phyloP scores from a whole-genome alignment of 1,140 invertebrate genomes.

The Thaumetopoea pityocampa region DNA sequence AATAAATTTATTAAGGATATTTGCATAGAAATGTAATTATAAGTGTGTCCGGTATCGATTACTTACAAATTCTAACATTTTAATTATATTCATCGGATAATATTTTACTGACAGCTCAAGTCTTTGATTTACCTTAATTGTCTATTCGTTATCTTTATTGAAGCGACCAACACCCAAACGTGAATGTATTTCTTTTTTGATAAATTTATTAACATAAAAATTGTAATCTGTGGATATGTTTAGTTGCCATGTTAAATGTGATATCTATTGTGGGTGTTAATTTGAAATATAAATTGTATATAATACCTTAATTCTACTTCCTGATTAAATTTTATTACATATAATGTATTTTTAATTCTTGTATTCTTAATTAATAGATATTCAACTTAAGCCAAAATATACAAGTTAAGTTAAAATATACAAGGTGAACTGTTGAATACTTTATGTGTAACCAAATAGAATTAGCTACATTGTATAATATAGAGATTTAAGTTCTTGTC shows the following conservation, averaged over 20 bases:
- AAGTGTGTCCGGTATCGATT: constrained; percentile 26
- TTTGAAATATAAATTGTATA: too few relatives aligned
- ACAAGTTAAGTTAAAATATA: too few relatives aligned
- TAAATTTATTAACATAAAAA: constrained; percentile 12
- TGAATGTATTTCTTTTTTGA: constrained; percentile 6
- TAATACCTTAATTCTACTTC: too few relatives aligned
- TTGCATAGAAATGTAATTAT: constrained; percentile 64
- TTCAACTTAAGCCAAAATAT: too few relatives aligned
- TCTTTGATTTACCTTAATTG: constrained; percentile 29
- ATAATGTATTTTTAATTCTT: too few relatives aligned
- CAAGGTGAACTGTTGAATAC: too few relatives aligned
- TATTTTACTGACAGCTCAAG: constrained; percentile 18
- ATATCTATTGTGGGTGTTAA: constrained; percentile 3
- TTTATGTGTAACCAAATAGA: too few relatives aligned
- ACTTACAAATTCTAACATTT: constrained; percentile 24
- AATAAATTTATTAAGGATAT: constrained; percentile 31
- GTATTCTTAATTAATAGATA: too few relatives aligned
- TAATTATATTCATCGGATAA: constrained; percentile 12
- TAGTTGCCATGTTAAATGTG: too few relatives aligned
- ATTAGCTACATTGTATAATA: too few relatives aligned
- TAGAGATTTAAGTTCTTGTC: constrained; percentile 4
- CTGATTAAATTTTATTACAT: too few relatives aligned
- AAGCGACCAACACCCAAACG: constrained; percentile 31
- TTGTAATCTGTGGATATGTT: too few relatives aligned
- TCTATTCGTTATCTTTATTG: constrained; percentile 47